These are phyloP conservation scores for Drosophila mayri DNA, from an alignment of 1,140 invertebrate genomes.

Conservation along the genomic window DNA sequence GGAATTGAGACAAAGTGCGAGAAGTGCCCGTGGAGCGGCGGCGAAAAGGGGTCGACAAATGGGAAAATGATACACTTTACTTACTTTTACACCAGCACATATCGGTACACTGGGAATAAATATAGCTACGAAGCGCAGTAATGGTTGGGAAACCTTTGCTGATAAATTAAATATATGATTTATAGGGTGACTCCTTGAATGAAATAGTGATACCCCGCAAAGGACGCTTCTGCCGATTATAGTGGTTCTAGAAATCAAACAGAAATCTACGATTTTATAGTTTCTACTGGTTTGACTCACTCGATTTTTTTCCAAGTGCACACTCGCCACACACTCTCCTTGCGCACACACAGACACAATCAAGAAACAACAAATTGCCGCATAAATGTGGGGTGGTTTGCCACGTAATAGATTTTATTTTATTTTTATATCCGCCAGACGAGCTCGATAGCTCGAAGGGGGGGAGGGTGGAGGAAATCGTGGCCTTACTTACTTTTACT, in stretches of 20 bases:
- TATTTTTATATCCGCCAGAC: slow-evolving; percentile 74
- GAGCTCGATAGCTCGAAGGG: slow-evolving; percentile 15
- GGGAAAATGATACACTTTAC: slow-evolving; percentile 85
- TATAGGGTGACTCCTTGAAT: not conserved
- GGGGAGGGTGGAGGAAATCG: slow-evolving; percentile 13
- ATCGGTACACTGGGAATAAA: not conserved
- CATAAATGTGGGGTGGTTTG: slow-evolving; percentile 85
- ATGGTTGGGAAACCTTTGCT: no score
- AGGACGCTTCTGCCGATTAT: no score
- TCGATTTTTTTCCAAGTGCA: not conserved
- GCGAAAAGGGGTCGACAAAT: slow-evolving; percentile 78
- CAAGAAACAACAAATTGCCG: slow-evolving; percentile 84
- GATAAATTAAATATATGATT: no score
- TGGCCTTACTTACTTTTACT: slow-evolving; percentile 73
- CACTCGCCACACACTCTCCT: not conserved
- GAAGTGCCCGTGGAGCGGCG: slow-evolving; percentile 38
- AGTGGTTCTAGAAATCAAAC: no score
- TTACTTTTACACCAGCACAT: slow-evolving; percentile 33
- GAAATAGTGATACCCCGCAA: not conserved
- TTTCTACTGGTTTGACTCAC: not conserved
- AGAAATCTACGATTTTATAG: no score
- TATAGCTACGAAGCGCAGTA: no score
- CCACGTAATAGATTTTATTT: slow-evolving; percentile 85
- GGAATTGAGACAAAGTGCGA: slow-evolving; percentile 82
- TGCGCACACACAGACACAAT: slow-evolving; percentile 67